Base-by-base conservation (phyloP, 1,140 invertebrate species). In the Pogonomyrmex californicus region DNA sequence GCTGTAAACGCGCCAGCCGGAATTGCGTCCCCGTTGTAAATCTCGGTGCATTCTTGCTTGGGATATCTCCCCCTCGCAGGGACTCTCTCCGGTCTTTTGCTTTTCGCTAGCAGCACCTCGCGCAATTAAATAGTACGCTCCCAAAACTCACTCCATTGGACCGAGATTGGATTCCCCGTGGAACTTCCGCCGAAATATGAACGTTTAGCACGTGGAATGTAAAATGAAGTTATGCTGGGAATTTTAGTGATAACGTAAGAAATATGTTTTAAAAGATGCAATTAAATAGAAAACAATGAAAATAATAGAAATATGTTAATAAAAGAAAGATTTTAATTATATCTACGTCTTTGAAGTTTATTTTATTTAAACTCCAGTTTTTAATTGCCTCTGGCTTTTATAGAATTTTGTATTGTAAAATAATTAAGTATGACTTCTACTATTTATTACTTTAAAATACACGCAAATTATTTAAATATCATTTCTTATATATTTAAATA, bases 11-110 rank as follows among this genome's bases (percentile, higher is more conserved):
- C 88, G 89, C 87, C 89, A 90, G 68, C 58, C 89, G 86, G 88
- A 90, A 90, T 90, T 90, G 88, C 89, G 89, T 90, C 82, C 86
- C 44, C 89, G 77, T 88, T 91, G 87, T 91, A 91, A 91, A 91
- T 91, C 90, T 90, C 86, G 65, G 60, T 73, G 88, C 88, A 90
- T 90, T 90, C 89, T 90, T 90, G 70, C 88, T 17, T 51, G 41
- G 76, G 44, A 63, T 36, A 36, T 85, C 70, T 79, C 66, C 49
- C 66, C 51, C 70, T 60, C 77, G 62, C 58, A 4, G 63, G 54
- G 12, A 49, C 66, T 73, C 66, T 5, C 54, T 38, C 71, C 66
- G 65, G 51, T 71, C 79, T 73, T 83, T 47, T 7, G 79, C 66
- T 83, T 83, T 58, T 73, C 56, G 68, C 68, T 83, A 51, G n/a